These are phyloP conservation scores for Cirrhinus mrigala DNA, from an alignment of 2,797 vertebrate species.

Conservation along the genomic window DNA sequence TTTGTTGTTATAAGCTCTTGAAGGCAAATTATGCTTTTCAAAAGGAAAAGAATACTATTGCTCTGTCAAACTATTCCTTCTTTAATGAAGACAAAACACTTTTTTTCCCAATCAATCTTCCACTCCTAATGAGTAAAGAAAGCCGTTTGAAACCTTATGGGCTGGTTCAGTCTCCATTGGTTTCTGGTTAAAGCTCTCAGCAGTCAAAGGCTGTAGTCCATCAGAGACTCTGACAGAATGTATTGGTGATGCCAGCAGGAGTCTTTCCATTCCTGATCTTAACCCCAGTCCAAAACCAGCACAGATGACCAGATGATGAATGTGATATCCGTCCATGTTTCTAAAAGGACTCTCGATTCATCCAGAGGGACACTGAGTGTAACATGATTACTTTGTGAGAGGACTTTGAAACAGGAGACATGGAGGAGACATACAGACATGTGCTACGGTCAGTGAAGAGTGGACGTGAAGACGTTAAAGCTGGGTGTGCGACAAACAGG, in stretches of 20 bases:
- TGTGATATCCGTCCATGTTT: conserved; percentile 11
- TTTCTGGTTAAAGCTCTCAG: conserved; percentile 1
- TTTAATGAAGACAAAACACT: not conserved
- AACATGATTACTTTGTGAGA: conserved; percentile 14
- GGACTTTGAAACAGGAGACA: not conserved
- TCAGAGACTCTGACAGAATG: conserved; percentile 3
- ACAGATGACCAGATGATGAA: not conserved
- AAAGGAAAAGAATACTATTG: not conserved
- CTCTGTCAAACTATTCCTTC: not conserved
- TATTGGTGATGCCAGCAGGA: conserved; percentile 1
- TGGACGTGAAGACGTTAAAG: conserved; percentile 27
- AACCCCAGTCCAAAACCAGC: conserved; percentile 19
- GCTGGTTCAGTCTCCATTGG: not conserved
- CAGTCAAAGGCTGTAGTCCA: not conserved
- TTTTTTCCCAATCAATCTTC: conserved; percentile 1
- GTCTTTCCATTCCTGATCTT: conserved; percentile 22
- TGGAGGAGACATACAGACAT: not conserved
- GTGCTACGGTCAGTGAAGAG: conserved; percentile 33
- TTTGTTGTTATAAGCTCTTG: not conserved
- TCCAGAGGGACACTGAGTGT: conserved; percentile 32
- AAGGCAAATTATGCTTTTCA: not conserved
- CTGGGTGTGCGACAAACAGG: not conserved
- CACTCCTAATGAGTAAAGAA: not conserved
- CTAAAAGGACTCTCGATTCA: conserved; percentile 4
- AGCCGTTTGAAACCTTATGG: not conserved